These are phyloP conservation scores for Penelope pileata DNA, from an alignment of 2,113 vertebrate species.

Conservation along the genomic window DNA sequence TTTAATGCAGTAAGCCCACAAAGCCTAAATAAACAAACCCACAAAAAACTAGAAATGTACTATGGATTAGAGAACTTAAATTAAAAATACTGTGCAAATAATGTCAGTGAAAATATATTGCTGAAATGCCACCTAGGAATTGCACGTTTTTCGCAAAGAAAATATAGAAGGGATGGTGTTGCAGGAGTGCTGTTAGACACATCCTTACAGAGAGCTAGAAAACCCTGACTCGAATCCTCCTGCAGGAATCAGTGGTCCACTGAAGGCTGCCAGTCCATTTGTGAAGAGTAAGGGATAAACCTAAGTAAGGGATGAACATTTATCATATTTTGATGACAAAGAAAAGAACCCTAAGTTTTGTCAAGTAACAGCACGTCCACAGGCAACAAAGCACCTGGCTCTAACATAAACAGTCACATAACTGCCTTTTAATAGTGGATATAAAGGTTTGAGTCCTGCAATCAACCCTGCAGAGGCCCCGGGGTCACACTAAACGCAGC, in stretches of 20 bases:
- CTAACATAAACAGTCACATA: slow-evolving; percentile 22
- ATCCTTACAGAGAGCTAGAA: background rate
- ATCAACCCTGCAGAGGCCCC: background rate
- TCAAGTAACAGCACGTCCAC: background rate
- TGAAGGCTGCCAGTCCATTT: background rate
- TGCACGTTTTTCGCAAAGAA: background rate
- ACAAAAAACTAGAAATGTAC: background rate
- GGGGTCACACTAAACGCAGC: background rate
- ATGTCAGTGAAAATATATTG: background rate
- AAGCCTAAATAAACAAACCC: background rate
- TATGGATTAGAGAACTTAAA: background rate
- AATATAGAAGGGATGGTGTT: background rate
- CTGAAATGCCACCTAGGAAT: background rate
- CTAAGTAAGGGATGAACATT: background rate
- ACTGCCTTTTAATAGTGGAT: slow-evolving; percentile 28
- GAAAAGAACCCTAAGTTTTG: background rate
- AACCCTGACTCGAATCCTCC: fast-evolving
- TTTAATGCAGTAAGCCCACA: background rate
- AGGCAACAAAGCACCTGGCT: slow-evolving; percentile 28
- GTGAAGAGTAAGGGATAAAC: fast-evolving
- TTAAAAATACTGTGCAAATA: background rate
- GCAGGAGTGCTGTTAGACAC: background rate
- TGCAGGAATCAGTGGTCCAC: fast-evolving
- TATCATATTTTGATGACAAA: background rate
- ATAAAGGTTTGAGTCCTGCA: slow-evolving; percentile 7